Evolutionary conservation across 2,888 invertebrate genomes (phyloP).

Genomic region (Netelia virgata): DNA sequence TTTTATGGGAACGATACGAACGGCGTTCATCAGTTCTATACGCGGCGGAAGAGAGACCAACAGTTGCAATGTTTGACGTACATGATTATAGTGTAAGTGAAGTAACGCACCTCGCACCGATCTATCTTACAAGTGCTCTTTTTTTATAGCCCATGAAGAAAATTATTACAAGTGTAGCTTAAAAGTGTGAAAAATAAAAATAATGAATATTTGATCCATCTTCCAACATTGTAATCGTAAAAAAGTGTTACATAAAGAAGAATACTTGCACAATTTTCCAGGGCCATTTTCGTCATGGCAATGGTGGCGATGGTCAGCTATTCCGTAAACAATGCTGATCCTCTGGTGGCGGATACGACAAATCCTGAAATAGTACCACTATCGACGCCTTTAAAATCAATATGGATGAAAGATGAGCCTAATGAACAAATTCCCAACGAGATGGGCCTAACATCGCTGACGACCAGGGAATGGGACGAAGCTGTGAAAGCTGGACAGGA

Average conservation of each 20-base stretch:
- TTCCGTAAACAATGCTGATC: slow-evolving; percentile 74
- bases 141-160: too few relatives aligned
- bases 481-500: slow-evolving; percentile 87
- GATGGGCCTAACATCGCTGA: slow-evolving; percentile 73
- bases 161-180: too few relatives aligned
- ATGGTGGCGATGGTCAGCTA: slow-evolving; percentile 87
- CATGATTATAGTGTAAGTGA: slow-evolving; percentile 73
- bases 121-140: too few relatives aligned
- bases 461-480: slow-evolving; percentile 84
- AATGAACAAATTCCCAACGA: slow-evolving; percentile 56
- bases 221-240: too few relatives aligned
- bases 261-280: slow-evolving; percentile 76
- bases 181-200: too few relatives aligned
- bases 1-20: slow-evolving; percentile 71
- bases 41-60: slow-evolving; percentile 72
- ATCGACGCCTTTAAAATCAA: slow-evolving; percentile 63
- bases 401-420: slow-evolving; percentile 31
- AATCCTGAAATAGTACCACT: slow-evolving; percentile 51
- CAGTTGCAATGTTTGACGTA: slow-evolving; percentile 74
- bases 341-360: slow-evolving; percentile 76
- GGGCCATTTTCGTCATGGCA: slow-evolving; percentile 86
- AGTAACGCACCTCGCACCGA: too few relatives aligned
- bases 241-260: not conserved
- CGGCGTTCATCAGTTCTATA: slow-evolving; percentile 69
- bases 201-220: too few relatives aligned